These are phyloP conservation scores for Trachelus troglodyta DNA, from an alignment of 2,888 invertebrate species.

Conservation along the genomic window DNA sequence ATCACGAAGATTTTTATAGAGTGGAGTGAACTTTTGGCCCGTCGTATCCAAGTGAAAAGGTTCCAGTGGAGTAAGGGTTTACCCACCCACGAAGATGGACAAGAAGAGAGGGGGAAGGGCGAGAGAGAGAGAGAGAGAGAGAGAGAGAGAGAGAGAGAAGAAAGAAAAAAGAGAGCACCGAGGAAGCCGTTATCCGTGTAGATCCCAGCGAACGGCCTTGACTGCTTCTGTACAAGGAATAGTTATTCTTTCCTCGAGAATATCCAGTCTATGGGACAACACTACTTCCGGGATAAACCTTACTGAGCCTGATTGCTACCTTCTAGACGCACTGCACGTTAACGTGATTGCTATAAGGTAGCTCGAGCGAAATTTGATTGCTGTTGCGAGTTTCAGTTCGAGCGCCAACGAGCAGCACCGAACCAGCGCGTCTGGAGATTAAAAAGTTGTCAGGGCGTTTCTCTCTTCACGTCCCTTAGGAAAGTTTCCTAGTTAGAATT, in stretches of 20 bases:
- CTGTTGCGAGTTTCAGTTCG: conserved; percentile 6
- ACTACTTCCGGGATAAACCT: no score
- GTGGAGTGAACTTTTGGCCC: no score
- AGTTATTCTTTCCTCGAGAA: no score
- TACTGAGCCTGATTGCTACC: no score
- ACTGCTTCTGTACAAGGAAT: neutral
- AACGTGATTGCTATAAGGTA: conserved; percentile 10
- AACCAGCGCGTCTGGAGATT: conserved; percentile 37
- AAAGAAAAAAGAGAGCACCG: neutral
- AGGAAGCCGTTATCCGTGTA: neutral
- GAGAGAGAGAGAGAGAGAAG: neutral
- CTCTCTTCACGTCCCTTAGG: conserved; percentile 11
- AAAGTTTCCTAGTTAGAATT: conserved; percentile 52
- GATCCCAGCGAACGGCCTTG: neutral
- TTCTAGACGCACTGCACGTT: neutral
- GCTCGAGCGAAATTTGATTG: conserved; percentile 26
- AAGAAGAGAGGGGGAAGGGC: no score
- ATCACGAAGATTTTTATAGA: no score
- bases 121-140: no score
- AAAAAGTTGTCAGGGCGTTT: conserved; percentile 50
- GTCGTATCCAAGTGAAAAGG: no score
- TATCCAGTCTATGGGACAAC: no score
- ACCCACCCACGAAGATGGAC: no score
- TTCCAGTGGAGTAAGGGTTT: no score
- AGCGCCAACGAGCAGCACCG: neutral